phyloP scores from a whole-genome alignment of 2,113 vertebrate genomes.

The Anguilla japonica region DNA sequence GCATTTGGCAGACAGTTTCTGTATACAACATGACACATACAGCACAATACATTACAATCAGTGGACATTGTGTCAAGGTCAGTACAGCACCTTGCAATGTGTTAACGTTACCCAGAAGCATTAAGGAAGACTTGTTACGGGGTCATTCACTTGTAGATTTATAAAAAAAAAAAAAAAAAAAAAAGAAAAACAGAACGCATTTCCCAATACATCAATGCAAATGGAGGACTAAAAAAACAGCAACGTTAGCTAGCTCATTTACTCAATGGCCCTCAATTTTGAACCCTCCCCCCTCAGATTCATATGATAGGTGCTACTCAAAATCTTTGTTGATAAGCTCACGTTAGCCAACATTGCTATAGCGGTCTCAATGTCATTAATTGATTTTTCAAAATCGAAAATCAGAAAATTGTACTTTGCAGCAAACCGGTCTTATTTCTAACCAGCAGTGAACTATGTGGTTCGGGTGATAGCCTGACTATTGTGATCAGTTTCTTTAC shows the following conservation, averaged over 20 bases:
- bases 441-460: too few relatives aligned
- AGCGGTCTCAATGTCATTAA: neutral
- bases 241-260: too few relatives aligned
- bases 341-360: conserved; percentile 9
- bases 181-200: neutral
- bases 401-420: too few relatives aligned
- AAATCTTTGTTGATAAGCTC: neutral
- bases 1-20: neutral
- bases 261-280: too few relatives aligned
- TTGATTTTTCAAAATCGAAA: too few relatives aligned
- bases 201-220: neutral
- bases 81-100: neutral
- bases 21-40: neutral
- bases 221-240: neutral
- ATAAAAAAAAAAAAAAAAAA: too few relatives aligned
- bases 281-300: too few relatives aligned
- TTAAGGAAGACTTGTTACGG: neutral
- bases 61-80: neutral
- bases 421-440: too few relatives aligned
- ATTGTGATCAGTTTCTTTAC: too few relatives aligned
- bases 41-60: neutral
- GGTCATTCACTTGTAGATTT: neutral
- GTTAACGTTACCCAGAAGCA: neutral
- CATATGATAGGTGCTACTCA: neutral
- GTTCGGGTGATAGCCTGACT: too few relatives aligned